Conservation (phyloP, 92 coral and sea anemone genomes). For the Anthopleura xanthogrammica region DNA sequence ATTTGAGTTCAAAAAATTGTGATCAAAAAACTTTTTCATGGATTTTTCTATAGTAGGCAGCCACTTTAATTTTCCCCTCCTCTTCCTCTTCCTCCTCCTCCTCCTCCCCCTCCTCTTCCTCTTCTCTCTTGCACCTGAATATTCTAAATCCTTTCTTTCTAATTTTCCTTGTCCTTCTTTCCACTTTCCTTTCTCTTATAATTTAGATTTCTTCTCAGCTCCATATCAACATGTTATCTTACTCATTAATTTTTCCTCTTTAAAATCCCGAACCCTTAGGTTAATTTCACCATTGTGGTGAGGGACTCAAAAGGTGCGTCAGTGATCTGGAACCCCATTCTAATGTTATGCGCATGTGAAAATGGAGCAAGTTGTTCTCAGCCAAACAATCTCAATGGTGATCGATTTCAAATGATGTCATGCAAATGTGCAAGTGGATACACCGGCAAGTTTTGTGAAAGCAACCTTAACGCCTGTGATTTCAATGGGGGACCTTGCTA, state of each 20-base stretch:
- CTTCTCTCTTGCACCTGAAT: no score
- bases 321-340: conserved; percentile 53
- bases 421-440: conserved; percentile 65
- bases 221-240: not conserved
- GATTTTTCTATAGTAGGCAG: no score
- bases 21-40: no score
- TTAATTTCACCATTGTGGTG: conserved; percentile 56
- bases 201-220: no score
- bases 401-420: conserved; percentile 53
- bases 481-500: conserved; percentile 64
- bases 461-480: conserved; percentile 60
- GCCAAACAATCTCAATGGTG: conserved; percentile 40
- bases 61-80: no score
- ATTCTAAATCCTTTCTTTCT: no score
- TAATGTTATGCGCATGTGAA: conserved; percentile 64
- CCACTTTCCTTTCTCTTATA: no score
- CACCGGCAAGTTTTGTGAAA: conserved; percentile 68
- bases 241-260: not conserved
- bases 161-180: no score
- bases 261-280: conserved; percentile 18
- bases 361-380: conserved; percentile 55
- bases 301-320: conserved; percentile 60
- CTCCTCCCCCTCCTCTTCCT: no score
- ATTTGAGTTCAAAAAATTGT: no score
- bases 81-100: no score